phyloP scores from a whole-genome alignment of 1,140 invertebrate genomes.

The Drosophila melanica region DNA sequence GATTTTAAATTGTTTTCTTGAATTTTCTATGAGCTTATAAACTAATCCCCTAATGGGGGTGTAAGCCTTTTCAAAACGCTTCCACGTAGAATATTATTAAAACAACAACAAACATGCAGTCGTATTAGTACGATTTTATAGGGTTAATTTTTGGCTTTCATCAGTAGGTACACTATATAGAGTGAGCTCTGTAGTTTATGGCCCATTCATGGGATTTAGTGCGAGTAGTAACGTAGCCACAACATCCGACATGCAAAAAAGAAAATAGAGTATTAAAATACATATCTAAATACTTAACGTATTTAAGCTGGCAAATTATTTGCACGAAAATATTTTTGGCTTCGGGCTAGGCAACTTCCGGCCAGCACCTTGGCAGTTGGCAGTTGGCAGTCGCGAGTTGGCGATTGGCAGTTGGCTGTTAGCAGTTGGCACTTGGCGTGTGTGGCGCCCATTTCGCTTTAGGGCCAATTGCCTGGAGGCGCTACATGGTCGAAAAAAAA shows the following conservation, averaged over 20 bases:
- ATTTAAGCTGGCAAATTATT: slow-evolving; percentile 80
- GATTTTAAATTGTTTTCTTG: too few species aligned
- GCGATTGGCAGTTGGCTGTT: slow-evolving; percentile 1
- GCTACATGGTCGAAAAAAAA: not conserved
- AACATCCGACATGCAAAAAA: slow-evolving; percentile 46
- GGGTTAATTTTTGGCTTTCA: not conserved
- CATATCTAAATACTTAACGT: slow-evolving; percentile 66
- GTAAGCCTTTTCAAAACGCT: too few species aligned
- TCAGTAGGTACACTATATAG: not conserved
- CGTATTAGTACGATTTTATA: too few species aligned
- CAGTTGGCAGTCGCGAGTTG: slow-evolving; percentile 3
- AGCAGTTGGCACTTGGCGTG: slow-evolving; percentile 76
- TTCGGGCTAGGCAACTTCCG: slow-evolving; percentile 63
- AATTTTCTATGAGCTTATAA: too few species aligned
- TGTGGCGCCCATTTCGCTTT: slow-evolving; percentile 73
- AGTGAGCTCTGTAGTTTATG: slow-evolving; percentile 10
- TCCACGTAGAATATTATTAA: too few species aligned
- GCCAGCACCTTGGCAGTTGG: slow-evolving; percentile 31
- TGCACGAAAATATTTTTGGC: slow-evolving; percentile 79
- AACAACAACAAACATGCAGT: too few species aligned
- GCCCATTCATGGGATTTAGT: not conserved
- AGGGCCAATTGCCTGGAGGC: slow-evolving; percentile 2
- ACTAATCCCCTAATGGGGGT: too few species aligned
- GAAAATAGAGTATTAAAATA: slow-evolving; percentile 60
- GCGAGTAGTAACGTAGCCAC: slow-evolving; percentile 6